Evolutionary conservation across 1,140 invertebrate species (phyloP), one percentile per base, ranked within the genome.

Genomic region (Drosophila funebris): DNA sequence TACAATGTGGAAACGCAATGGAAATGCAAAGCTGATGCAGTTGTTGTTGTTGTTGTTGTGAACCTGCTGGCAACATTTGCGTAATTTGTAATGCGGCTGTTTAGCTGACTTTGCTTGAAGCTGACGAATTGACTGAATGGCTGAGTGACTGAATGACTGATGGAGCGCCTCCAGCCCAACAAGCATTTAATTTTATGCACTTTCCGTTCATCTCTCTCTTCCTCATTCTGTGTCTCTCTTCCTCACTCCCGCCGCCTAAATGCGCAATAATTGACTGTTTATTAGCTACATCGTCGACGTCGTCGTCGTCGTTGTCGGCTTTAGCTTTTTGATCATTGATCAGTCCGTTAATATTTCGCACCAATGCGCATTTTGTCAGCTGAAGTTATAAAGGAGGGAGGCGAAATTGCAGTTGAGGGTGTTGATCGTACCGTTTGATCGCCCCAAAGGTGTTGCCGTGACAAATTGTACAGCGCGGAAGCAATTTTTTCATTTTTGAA

Each of bases 291-390:
- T 78, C 67, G 76, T 69, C 61, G 50, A 41, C 46, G 33, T 56
- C 52, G 76, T 78, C 67, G 76, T 69, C 61, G 50, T 53, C 46
- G 33, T 56, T 39, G 78, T 74, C 80, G 80, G 80, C 78, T 60
- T 69, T 73, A 44, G 82, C 83, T 75, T 78, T 85, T 85, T 85
- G 78, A 87, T 85, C 82, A 87, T 82, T 85, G 81, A 82, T 82
- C 83, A 70, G 41, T 56, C 46, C 57, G 61, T 74, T 80, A 77
- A 77, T 80, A 82, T 74, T 67, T 82, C 60, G 60, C 78, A 77
- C 52, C 16, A 63, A 54, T 68, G 73, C 73, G 58, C 61, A 79
- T 79, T 84, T 71, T 73, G 73, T 80, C 81, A 81, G 31, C 18
- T 41, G 58, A 20, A n/a, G 58, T 22, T 8, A 14, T 0, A 16